Base-by-base conservation (phyloP, 2,797 vertebrate species). In the Coilia nasus region DNA sequence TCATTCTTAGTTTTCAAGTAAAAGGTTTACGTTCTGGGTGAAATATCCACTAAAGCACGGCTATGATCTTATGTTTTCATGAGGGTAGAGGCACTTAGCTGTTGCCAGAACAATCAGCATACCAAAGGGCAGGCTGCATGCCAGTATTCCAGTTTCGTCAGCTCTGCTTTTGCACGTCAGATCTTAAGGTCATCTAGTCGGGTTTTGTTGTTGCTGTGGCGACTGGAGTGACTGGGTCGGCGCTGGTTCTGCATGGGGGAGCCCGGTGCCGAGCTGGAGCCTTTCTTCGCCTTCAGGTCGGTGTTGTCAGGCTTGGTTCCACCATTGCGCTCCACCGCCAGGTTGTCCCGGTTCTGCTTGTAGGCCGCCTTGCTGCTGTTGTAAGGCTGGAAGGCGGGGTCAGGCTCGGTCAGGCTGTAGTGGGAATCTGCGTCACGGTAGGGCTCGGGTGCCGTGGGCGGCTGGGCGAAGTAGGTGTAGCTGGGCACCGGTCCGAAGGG, bases 341-440 rank as follows among this genome's bases (percentile, higher is more conserved):
- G 88, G 83, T 97, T 97, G 86, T 96, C 96, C 60, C 94, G 91
- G 93, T 97, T 97, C 92, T 97, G 96, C 89, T 96, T 96, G 2
- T 91, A 93, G 47, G 90, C 93, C 0, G 81, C 87, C 60, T 95
- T 96, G 90, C 94, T 94, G 90, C 88, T 93, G 87, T 94, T 93
- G 87, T 94, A 90, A 44, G 93, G 91, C 41, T 94, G 95, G 91
- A 91, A 95, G 0, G 93, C 81, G 0, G 93, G 88, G 83, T 91
- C 93, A 0, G 92, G 92, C 82, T 96, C 95, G 0, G 90, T 84
- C 67, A 94, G 91, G 88, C 75, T 90, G 90, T 94, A 96, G 87
- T 95, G 94, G 0, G 94, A 83, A 46, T 93, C 93, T 0, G 88
- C 0, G 50, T 10, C 50, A 0, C 92, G 89, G 85, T 94, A 96